Percentiles rank a stretch among this genome's conserved stretches.
phyloP scores from a whole-genome alignment of 2,888 invertebrate species.

The Dastarcus helophoroides region DNA sequence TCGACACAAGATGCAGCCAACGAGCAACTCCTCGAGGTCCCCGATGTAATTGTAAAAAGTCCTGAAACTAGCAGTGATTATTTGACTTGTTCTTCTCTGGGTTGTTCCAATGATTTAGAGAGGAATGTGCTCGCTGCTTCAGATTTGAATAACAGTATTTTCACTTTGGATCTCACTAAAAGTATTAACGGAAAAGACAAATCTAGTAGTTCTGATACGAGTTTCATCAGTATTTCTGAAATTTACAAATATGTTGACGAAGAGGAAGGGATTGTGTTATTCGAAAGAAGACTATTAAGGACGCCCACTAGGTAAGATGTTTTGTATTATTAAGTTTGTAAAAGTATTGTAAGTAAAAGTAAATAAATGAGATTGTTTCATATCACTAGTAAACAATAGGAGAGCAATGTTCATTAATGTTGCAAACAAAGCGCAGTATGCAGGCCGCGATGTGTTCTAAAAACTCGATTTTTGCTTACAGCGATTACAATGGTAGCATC shows the following conservation, averaged over 20 bases:
- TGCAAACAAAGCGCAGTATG: too few species aligned
- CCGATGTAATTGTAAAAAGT: constrained; percentile 4
- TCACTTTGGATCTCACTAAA: constrained; percentile 18
- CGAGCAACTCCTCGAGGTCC: neutral
- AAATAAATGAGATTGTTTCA: too few species aligned
- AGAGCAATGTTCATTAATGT: too few species aligned
- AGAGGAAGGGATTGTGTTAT: constrained; percentile 56
- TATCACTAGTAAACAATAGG: too few species aligned
- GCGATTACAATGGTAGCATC: constrained; percentile 22
- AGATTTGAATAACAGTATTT: constrained; percentile 26
- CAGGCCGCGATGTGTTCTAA: neutral
- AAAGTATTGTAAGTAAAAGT: too few species aligned
- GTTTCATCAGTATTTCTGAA: constrained; percentile 52
- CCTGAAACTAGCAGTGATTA: constrained; percentile 29
- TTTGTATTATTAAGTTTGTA: constrained; percentile 1
- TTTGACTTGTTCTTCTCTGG: constrained; percentile 24
- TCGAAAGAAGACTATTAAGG: constrained; percentile 50
- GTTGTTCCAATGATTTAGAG: constrained; percentile 19
- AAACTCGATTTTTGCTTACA: constrained; percentile 14
- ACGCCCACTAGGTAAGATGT: constrained; percentile 42
- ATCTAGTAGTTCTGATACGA: constrained; percentile 17
- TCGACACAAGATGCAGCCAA: constrained; percentile 1
- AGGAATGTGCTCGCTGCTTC: constrained; percentile 14
- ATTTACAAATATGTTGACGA: constrained; percentile 65
- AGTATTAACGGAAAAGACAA: constrained; percentile 10